phyloP scores from a whole-genome alignment of 2,888 invertebrate species.

The Pharmacophagus antenor region DNA sequence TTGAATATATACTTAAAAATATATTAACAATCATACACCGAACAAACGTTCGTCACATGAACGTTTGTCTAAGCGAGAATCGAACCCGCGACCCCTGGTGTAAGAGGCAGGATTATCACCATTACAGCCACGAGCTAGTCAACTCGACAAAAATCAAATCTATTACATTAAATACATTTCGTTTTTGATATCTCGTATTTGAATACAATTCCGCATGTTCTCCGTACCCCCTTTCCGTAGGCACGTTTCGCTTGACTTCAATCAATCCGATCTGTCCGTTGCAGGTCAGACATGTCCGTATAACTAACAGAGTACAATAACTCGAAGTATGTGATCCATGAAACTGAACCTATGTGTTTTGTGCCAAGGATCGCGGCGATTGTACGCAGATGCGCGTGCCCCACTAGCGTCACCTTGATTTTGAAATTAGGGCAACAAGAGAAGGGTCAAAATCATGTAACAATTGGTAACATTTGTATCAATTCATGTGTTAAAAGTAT shows the following conservation, averaged over 20 bases:
- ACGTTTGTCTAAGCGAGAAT: too few species aligned
- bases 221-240: not conserved
- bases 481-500: not conserved
- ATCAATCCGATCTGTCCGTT: slow-evolving; percentile 38
- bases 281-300: slow-evolving; percentile 53
- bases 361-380: slow-evolving; percentile 71
- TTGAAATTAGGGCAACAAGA: slow-evolving; percentile 55
- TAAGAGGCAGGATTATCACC: too few species aligned
- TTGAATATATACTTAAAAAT: too few species aligned
- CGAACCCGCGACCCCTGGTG: too few species aligned
- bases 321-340: slow-evolving; percentile 62
- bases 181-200: not conserved
- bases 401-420: slow-evolving; percentile 63
- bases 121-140: too few species aligned
- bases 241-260: slow-evolving; percentile 12
- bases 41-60: too few species aligned
- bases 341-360: slow-evolving; percentile 51
- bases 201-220: too few species aligned
- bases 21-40: too few species aligned
- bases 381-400: slow-evolving; percentile 53
- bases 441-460: slow-evolving; percentile 17
- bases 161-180: not conserved
- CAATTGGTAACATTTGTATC: not conserved
- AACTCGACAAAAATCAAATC: not conserved
- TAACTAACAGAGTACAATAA: slow-evolving; percentile 63